These are phyloP conservation scores for Haemorhous mexicanus DNA, from an alignment of 2,113 vertebrate genomes.

Conservation along the genomic window DNA sequence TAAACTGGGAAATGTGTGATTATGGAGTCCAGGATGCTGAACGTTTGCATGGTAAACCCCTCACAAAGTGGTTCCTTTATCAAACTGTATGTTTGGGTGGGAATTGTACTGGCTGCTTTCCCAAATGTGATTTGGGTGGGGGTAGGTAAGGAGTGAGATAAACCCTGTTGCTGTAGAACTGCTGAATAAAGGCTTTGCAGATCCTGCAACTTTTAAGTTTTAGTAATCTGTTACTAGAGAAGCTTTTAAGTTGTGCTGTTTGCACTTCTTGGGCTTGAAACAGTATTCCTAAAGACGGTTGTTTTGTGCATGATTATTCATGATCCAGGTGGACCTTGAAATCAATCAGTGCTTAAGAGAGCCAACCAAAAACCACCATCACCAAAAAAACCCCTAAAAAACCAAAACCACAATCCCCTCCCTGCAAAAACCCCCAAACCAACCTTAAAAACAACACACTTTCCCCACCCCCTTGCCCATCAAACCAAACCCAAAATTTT, in stretches of 20 bases:
- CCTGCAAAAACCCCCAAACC: background rate
- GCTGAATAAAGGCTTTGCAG: background rate
- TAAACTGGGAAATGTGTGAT: background rate
- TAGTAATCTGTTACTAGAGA: background rate
- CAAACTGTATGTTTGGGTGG: background rate
- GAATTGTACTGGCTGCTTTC: background rate
- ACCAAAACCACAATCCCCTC: no score
- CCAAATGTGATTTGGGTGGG: background rate
- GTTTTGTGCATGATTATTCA: background rate
- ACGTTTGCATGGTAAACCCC: background rate
- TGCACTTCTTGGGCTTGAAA: background rate
- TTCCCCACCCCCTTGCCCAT: background rate
- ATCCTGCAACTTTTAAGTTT: background rate
- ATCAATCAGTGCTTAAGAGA: background rate
- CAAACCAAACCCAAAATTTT: background rate
- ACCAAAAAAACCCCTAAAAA: background rate
- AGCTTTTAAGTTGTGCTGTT: background rate
- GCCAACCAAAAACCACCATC: background rate
- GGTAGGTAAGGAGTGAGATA: background rate
- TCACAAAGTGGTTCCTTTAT: background rate
- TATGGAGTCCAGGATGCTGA: background rate
- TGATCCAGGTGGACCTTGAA: background rate
- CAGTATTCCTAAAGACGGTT: background rate
- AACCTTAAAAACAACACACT: background rate
- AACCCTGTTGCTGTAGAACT: background rate